These are phyloP conservation scores for Meloidogyne chitwoodi DNA, from an alignment of 1,140 invertebrate genomes.

Conservation along the genomic window DNA sequence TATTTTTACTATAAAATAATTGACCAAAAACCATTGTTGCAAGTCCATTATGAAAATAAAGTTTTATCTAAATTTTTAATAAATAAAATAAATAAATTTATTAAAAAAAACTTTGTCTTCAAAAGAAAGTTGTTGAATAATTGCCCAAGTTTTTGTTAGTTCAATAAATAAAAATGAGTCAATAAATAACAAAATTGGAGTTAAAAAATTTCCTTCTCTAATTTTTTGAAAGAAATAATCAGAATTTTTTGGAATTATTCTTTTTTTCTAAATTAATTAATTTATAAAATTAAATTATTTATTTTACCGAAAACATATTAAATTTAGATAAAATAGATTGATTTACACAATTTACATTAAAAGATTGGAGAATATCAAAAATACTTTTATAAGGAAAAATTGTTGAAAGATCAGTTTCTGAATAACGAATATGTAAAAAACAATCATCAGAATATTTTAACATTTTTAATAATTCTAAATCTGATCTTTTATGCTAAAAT, in stretches of 20 bases:
- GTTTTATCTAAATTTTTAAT: not conserved
- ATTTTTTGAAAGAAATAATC: not conserved
- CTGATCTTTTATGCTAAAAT: not conserved
- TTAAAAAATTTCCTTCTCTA: not conserved
- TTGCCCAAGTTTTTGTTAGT: not conserved
- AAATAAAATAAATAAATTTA: too few species aligned
- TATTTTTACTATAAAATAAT: not conserved
- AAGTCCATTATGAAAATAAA: not conserved
- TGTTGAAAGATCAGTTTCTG: not conserved
- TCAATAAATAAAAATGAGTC: not conserved
- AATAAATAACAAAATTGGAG: not conserved
- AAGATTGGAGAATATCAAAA: not conserved
- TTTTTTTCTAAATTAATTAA: not conserved
- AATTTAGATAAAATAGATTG: not conserved
- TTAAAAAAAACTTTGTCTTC: not conserved
- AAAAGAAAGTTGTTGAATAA: not conserved
- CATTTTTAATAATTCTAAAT: not conserved
- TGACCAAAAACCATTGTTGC: not conserved
- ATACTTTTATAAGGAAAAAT: not conserved
- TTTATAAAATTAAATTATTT: not conserved
- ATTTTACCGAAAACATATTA: not conserved
- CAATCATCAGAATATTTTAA: not conserved
- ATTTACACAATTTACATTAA: not conserved
- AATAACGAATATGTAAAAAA: not conserved
- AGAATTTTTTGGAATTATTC: not conserved